These are phyloP conservation scores for Stenopsyche tienmushanensis DNA, from an alignment of 1,140 invertebrate genomes.

Conservation along the genomic window DNA sequence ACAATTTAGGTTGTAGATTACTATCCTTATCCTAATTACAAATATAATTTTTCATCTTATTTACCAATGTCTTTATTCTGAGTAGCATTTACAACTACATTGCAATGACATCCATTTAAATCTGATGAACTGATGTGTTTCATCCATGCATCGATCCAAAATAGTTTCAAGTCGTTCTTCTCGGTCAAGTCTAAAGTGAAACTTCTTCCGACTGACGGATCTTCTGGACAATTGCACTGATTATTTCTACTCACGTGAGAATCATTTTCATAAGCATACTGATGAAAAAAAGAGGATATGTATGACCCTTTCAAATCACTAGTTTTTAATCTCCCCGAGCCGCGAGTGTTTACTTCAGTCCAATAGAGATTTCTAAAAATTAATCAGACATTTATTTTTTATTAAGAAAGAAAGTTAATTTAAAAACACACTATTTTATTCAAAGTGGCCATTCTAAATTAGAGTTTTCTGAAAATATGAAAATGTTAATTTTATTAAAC, in stretches of 20 bases:
- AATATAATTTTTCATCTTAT: too few species aligned
- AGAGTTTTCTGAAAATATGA: constrained; percentile 16
- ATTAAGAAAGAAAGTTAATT: too few species aligned
- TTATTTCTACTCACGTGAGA: constrained; percentile 38
- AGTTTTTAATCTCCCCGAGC: constrained; percentile 63
- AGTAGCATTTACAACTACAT: constrained; percentile 57
- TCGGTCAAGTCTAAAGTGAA: constrained; percentile 69
- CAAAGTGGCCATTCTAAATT: too few species aligned
- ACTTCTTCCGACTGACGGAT: constrained; percentile 59
- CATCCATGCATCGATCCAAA: constrained; percentile 64
- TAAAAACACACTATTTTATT: too few species aligned
- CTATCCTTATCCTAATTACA: too few species aligned
- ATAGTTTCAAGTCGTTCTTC: constrained; percentile 58
- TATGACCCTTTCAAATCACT: constrained; percentile 59
- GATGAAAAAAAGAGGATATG: constrained; percentile 60
- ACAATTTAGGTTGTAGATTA: too few species aligned
- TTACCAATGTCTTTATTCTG: constrained; percentile 50
- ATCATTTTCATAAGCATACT: constrained; percentile 8
- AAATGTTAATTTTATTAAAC: background rate
- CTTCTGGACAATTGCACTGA: constrained; percentile 60
- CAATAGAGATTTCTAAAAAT: constrained; percentile 69
- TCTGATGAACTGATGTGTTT: constrained; percentile 66
- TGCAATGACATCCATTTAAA: constrained; percentile 68
- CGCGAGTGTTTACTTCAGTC: constrained; percentile 63
- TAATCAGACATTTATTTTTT: constrained; percentile 9